A percentile compares a stretch with the other conserved stretches of the same genome.
Conservation (phyloP, 2,888 invertebrate species). For the Ichneumoninae sp. region DNA sequence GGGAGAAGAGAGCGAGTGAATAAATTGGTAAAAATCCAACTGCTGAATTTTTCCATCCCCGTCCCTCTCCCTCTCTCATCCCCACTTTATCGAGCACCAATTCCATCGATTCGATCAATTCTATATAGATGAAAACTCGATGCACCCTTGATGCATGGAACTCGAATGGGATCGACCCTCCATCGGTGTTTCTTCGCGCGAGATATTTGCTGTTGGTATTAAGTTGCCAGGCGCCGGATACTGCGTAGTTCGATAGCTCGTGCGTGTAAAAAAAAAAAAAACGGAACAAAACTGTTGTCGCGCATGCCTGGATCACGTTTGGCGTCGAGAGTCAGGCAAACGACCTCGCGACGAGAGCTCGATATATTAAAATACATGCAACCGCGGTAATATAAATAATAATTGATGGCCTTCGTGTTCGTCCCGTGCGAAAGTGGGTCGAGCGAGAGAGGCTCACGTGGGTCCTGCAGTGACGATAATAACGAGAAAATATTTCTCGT, state of each 20-base stretch:
- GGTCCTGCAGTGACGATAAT: slow-evolving; percentile 42
- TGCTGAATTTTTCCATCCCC: not conserved
- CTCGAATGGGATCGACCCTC: slow-evolving; percentile 4
- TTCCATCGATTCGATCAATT: slow-evolving; percentile 6
- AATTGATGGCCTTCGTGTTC: slow-evolving; percentile 66
- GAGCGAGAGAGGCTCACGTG: slow-evolving; percentile 38
- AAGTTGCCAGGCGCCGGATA: not conserved
- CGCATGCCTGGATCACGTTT: not conserved
- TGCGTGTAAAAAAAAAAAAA: slow-evolving; percentile 22
- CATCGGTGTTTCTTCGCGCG: not conserved
- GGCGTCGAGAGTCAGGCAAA: slow-evolving; percentile 8
- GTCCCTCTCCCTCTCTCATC: not conserved
- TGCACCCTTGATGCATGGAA: not conserved
- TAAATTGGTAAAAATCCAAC: slow-evolving; percentile 45
- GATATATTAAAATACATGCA: slow-evolving; percentile 42
- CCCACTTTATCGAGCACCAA: not conserved
- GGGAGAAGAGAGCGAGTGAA: slow-evolving; percentile 10
- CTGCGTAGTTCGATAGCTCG: slow-evolving; percentile 1
- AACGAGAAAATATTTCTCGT: slow-evolving; percentile 66
- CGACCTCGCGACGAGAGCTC: slow-evolving; percentile 15
- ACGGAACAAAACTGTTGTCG: not conserved
- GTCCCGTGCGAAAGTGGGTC: slow-evolving; percentile 61
- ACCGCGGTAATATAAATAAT: slow-evolving; percentile 64
- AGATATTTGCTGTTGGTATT: not conserved
- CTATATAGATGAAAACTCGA: slow-evolving; percentile 15